Conservation (phyloP, 2,113 vertebrate genomes). For the Cacatua alba region DNA sequence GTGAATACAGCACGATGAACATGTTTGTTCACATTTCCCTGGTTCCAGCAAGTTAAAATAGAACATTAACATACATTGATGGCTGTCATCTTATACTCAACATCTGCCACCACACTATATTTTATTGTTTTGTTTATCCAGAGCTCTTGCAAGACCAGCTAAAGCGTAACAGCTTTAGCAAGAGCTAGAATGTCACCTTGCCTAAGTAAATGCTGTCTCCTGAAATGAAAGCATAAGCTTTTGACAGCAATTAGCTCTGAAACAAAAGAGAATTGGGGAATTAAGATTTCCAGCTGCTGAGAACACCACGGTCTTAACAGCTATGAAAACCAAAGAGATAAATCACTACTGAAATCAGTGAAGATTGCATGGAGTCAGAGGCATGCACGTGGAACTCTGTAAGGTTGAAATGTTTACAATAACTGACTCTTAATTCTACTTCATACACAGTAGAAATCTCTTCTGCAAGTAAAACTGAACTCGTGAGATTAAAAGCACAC, state of each 20-base stretch:
- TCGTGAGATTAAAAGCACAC: not conserved
- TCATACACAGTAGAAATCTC: not conserved
- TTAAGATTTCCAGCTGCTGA: slow-evolving; percentile 7
- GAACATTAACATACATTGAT: not conserved
- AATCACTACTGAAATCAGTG: not conserved
- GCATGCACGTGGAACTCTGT: not conserved
- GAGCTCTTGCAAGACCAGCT: not conserved
- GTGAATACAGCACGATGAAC: not conserved
- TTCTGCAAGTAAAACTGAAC: not conserved
- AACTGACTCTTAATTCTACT: not conserved
- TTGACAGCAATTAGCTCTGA: slow-evolving; percentile 35
- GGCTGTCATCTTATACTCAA: not conserved
- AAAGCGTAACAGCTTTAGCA: not conserved
- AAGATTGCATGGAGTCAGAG: not conserved
- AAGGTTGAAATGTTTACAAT: not conserved
- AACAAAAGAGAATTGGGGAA: not conserved
- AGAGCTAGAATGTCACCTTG: slow-evolving; percentile 43
- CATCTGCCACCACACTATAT: slow-evolving; percentile 6
- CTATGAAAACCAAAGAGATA: slow-evolving; percentile 20
- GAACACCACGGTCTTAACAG: slow-evolving; percentile 15
- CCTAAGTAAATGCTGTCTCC: not conserved
- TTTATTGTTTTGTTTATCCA: slow-evolving; percentile 55
- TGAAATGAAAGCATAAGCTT: not conserved
- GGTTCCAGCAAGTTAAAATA: not conserved
- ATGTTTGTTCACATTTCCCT: not conserved